Evolutionary conservation across 2,797 vertebrate genomes (phyloP), one percentile per base, ranked within the genome.

Genomic region (Urophycis tenuis): DNA sequence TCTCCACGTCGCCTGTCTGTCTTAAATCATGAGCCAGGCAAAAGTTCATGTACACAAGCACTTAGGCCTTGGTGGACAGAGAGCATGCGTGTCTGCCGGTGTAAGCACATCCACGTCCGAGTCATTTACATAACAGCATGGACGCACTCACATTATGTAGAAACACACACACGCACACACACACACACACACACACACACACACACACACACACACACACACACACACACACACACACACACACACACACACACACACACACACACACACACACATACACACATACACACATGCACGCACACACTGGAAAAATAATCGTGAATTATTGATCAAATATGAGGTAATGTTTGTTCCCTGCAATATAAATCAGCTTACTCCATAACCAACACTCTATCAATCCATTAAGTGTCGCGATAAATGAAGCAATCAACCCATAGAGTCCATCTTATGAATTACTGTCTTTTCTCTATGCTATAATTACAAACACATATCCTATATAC

Each of bases 211-310:
- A 71, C 64, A 69, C 64, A 69, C 45, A 53, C 45, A 53, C 45
- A 53, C 45, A 53, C 45, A 53, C 45, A 53, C 45, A 53, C 64
- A 69, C 64, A 69, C 64, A 69, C 8, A 45, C 70, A 41, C 41
- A 75, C 49, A 36, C 36, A 33, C 67, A 33, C 36, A 32, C 35
- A 15, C 49, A 34, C 75, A 30, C 45, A 72, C 67, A 72, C 76
- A 73, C 74, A 67, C 67, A 70, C 33, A 80, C 64, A 45, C 73
- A 64, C 71, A 71, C 29, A 30, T n/a, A 69, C 67, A 70, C 67
- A 70, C 67, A 70, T 19, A 60, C 53, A 60, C 53, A 60, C 53
- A 60, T 19, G 1, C 60, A 67, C 60, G 29, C 31, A 71, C 30
- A 71, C 70, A 71, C 10, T 3, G 22, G n/a, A 29, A 36, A 12